Evolutionary conservation across 2,888 invertebrate species (phyloP), one percentile per base, ranked within the genome.

Genomic region (Sturmia bella): DNA sequence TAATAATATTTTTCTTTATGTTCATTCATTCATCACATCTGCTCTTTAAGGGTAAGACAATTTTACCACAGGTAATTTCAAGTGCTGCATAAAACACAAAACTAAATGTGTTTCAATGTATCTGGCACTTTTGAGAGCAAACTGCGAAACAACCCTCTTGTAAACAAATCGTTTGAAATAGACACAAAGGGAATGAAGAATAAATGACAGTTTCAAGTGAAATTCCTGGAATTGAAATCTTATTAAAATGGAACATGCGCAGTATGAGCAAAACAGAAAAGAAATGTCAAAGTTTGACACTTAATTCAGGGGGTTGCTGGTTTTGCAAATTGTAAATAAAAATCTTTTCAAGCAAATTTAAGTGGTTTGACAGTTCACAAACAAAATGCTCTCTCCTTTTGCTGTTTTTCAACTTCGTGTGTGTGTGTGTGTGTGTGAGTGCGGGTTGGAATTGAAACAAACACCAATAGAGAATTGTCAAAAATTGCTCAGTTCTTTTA

Each of bases 401-500:
- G 32, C 15, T 15, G 12, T 48, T 13, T 24, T 24, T 41, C n/a
- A n/a, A n/a, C n/a, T n/a, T n/a, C 66, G 24, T 56, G 45, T 64
- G 17, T 56, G 13, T 50, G 17, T 7, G 7, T 4, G n/a, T 64
- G 24, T 56, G 45, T 64, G 17, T 56, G 13, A 56, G 17, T 7
- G 7, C 3, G n/a, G n/a, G n/a, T n/a, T 56, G 82, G 61, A 70
- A 82, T 37, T 68, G 78, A 82, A 82, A 82, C 82, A 78, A 74
- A 78, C 66, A 59, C 54, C 48, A 78, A 64, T 19, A 13, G 45
- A 64, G 54, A 70, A 54, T 61, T 82, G 82, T 82, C 82, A 82
- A 82, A 82, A 70, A 68, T 64, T 43, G 70, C 45, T 52, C 37
- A 68, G 24, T 45, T 54, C 64, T 39, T 66, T 17, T 39, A 48